phyloP scores from a whole-genome alignment of 2,113 vertebrate genomes.

The Apeltes quadracus region DNA sequence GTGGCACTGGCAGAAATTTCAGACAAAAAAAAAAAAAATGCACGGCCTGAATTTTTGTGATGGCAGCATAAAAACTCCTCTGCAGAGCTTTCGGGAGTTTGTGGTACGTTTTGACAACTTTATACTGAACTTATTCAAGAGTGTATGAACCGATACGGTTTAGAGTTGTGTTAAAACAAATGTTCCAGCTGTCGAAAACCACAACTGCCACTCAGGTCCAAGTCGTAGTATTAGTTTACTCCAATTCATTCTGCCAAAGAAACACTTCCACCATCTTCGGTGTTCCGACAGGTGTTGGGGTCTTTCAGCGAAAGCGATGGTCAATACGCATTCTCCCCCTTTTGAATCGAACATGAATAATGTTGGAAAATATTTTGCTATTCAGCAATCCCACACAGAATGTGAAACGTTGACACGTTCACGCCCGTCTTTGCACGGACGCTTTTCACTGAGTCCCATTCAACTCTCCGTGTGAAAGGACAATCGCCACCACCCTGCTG shows the following conservation, averaged over 20 bases:
- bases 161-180: slow-evolving; percentile 8
- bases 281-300: slow-evolving; percentile 57
- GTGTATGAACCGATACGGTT: background rate
- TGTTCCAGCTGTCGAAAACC: slow-evolving; percentile 7
- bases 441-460: slow-evolving; percentile 43
- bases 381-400: slow-evolving; percentile 31
- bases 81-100: slow-evolving; percentile 4
- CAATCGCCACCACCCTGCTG: slow-evolving; percentile 65
- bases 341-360: slow-evolving; percentile 29
- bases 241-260: slow-evolving; percentile 32
- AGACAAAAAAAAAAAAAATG: slow-evolving; percentile 24
- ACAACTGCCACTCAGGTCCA: slow-evolving; percentile 10
- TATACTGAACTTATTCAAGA: background rate
- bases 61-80: slow-evolving; percentile 25
- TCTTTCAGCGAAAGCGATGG: slow-evolving; percentile 40
- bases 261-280: no score
- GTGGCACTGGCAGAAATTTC: slow-evolving; percentile 44
- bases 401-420: slow-evolving; percentile 38
- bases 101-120: background rate
- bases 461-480: slow-evolving; percentile 45
- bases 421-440: slow-evolving; percentile 11
- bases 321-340: background rate
- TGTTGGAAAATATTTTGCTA: slow-evolving; percentile 39
- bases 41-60: slow-evolving; percentile 32
- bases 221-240: slow-evolving; percentile 40